Percentiles rank a stretch among this genome's conserved stretches.
Evolutionary conservation across 2,888 invertebrate species (phyloP).

Genomic region (Pristionchus fissidentatus): DNA sequence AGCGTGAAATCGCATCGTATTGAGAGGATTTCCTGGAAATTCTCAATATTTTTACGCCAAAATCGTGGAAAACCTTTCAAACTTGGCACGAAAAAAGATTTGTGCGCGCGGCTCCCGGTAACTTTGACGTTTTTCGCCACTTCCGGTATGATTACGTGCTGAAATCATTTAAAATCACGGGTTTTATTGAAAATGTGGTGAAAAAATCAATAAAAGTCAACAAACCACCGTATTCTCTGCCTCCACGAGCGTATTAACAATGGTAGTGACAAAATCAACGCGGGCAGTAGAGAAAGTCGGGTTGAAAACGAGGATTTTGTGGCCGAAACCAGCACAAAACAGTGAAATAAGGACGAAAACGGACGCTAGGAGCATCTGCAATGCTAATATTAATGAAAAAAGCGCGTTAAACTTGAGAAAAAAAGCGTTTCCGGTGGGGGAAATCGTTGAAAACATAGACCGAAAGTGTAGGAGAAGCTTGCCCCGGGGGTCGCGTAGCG

Average conservation of each 20-base stretch:
- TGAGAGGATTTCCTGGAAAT: constrained; percentile 24
- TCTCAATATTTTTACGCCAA: not conserved
- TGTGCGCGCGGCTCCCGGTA: not conserved
- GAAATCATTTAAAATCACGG: not conserved
- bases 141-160: constrained; percentile 14
- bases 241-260: constrained; percentile 24
- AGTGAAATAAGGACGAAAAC: not conserved
- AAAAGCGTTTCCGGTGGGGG: no score
- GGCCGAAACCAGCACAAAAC: not conserved
- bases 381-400: not conserved
- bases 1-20: not conserved
- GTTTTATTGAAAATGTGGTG: not conserved
- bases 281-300: constrained; percentile 14
- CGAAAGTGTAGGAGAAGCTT: not conserved
- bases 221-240: constrained; percentile 10
- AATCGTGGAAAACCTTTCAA: constrained; percentile 28
- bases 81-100: constrained; percentile 11
- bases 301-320: constrained; percentile 36
- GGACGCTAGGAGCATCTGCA: constrained; percentile 2
- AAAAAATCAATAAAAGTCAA: not conserved
- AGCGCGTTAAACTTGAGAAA: not conserved
- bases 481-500: not conserved
- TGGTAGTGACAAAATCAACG: not conserved
- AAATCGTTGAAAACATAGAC: not conserved
- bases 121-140: not conserved